A percentile compares a stretch with the other conserved stretches of the same genome.
Conservation (phyloP, 2,888 invertebrate species). For the Tenthredo mesomela region DNA sequence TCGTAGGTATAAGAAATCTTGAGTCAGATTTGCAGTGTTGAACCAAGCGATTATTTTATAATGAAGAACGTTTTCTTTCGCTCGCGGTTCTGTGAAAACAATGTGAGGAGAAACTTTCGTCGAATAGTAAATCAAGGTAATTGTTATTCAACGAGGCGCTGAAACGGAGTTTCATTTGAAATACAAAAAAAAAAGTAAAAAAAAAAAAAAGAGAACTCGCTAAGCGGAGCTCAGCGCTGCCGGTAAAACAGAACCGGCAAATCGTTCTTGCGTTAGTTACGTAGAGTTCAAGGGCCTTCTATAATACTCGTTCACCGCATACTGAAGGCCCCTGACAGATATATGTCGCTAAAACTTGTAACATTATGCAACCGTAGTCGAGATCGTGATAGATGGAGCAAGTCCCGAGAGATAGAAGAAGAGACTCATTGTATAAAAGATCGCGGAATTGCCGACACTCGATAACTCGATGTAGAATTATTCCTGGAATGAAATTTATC, state of each 20-base stretch:
- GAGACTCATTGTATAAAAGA: neutral
- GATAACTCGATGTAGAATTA: neutral
- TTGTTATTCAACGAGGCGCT: slow-evolving; percentile 30
- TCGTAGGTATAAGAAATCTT: neutral
- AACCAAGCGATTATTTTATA: slow-evolving; percentile 7
- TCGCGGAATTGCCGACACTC: neutral
- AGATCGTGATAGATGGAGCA: neutral
- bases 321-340: neutral
- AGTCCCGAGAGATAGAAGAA: neutral
- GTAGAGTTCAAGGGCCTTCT: neutral
- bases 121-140: slow-evolving; percentile 36
- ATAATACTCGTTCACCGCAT: neutral
- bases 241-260: neutral
- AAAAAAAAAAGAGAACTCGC: neutral
- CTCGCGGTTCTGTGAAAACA: neutral
- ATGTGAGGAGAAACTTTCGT: slow-evolving; percentile 30
- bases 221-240: neutral
- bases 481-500: neutral
- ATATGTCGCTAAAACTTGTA: neutral
- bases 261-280: neutral
- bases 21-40: neutral
- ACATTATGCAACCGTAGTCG: neutral
- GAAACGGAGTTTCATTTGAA: neutral
- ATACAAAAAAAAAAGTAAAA: neutral
- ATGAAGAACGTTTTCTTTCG: neutral